phyloP scores from a whole-genome alignment of 2,888 invertebrate species.

The Cataglyphis cursor region DNA sequence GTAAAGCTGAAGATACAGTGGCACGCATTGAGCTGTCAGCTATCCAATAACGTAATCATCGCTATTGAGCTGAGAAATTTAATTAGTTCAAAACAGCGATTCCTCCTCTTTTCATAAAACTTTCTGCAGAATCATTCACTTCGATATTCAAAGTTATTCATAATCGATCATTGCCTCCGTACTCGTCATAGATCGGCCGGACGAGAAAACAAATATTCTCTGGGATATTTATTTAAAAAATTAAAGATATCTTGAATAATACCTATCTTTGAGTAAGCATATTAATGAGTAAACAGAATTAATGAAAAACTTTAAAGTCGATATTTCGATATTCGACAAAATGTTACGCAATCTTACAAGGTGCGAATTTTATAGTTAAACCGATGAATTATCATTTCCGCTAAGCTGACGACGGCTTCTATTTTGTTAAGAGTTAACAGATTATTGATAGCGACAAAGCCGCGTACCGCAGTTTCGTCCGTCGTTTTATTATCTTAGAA shows the following conservation, averaged over 20 bases:
- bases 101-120: slow-evolving; percentile 10
- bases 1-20: slow-evolving; percentile 32
- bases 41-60: slow-evolving; percentile 45
- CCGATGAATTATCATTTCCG: slow-evolving; percentile 48
- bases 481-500: slow-evolving; percentile 50
- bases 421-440: slow-evolving; percentile 54
- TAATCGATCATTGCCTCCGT: slow-evolving; percentile 8
- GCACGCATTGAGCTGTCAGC: background rate
- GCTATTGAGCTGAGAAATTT: slow-evolving; percentile 41
- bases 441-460: slow-evolving; percentile 42
- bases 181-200: background rate
- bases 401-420: slow-evolving; percentile 40
- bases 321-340: background rate
- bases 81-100: slow-evolving; percentile 43
- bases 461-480: slow-evolving; percentile 19
- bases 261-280: background rate
- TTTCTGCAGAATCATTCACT: slow-evolving; percentile 12
- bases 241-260: background rate
- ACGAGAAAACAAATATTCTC: background rate
- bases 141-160: slow-evolving; percentile 37
- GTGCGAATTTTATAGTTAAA: slow-evolving; percentile 17
- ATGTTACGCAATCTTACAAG: background rate
- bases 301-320: background rate
- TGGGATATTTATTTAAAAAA: background rate
- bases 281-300: background rate